These are phyloP conservation scores for Catalaphyllia jardinei DNA, from an alignment of 64 coral and sea anemone species.

Conservation along the genomic window DNA sequence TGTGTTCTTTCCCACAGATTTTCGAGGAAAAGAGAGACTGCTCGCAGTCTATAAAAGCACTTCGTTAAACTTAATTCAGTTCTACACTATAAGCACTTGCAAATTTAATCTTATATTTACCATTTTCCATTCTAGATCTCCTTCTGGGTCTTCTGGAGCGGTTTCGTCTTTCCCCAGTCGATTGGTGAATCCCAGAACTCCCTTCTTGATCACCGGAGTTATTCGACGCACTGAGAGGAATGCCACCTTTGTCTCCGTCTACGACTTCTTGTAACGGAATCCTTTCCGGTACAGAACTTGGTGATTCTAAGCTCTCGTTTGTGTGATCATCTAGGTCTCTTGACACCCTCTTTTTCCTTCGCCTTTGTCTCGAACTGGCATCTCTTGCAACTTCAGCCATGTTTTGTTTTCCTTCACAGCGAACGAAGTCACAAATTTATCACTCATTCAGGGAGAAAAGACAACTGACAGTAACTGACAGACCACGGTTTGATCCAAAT, in stretches of 20 bases:
- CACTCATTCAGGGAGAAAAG: neutral
- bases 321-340: slow-evolving; percentile 76
- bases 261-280: slow-evolving; percentile 74
- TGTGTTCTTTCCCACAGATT: too few relatives aligned
- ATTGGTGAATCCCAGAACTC: slow-evolving; percentile 58
- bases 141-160: slow-evolving; percentile 71
- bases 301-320: slow-evolving; percentile 72
- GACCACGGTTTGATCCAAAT: too few relatives aligned
- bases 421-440: neutral
- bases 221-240: slow-evolving; percentile 54
- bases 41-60: too few relatives aligned
- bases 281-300: slow-evolving; percentile 66
- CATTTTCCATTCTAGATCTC: slow-evolving; percentile 88
- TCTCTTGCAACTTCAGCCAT: slow-evolving; percentile 30
- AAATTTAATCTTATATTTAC: slow-evolving; percentile 20
- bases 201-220: slow-evolving; percentile 77
- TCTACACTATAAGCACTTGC: neutral
- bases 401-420: neutral
- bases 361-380: slow-evolving; percentile 55
- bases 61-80: neutral
- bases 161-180: slow-evolving; percentile 35
- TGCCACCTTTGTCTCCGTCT: slow-evolving; percentile 73
- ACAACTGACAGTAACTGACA: neutral
- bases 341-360: slow-evolving; percentile 81
- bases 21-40: too few relatives aligned